phyloP scores from a whole-genome alignment of 2,888 invertebrate genomes.

The Tipula unca region DNA sequence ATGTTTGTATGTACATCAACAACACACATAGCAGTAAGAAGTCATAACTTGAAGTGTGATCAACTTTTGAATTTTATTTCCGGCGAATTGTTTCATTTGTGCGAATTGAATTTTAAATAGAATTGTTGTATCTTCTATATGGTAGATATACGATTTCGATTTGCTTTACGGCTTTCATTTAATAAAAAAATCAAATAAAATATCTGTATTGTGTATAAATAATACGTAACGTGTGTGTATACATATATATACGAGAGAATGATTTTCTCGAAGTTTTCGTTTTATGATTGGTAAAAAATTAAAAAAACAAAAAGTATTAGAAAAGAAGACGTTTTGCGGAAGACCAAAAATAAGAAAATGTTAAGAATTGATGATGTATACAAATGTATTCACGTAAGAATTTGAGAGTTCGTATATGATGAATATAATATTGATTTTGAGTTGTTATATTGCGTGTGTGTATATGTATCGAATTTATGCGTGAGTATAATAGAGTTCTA shows the following conservation, averaged over 20 bases:
- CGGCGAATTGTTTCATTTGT: neutral
- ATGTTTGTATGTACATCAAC: neutral
- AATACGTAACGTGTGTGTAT: neutral
- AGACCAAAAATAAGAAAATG: neutral
- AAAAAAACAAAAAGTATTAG: neutral
- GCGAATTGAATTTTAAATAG: conserved; percentile 3
- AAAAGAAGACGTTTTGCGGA: neutral
- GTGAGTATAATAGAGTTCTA: too few relatives aligned
- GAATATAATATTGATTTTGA: neutral
- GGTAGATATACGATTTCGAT: neutral
- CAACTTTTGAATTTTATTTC: conserved; percentile 8
- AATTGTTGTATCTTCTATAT: neutral
- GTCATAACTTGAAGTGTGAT: conserved; percentile 8
- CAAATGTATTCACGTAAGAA: neutral
- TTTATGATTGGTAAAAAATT: neutral
- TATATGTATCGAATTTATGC: too few relatives aligned
- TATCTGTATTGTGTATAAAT: neutral
- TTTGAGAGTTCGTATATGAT: neutral
- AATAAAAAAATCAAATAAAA: too few relatives aligned
- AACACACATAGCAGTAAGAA: neutral
- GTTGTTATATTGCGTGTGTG: neutral
- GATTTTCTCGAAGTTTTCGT: neutral
- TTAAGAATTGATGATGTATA: neutral
- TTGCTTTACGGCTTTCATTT: neutral
- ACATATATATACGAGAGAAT: neutral